Base-by-base conservation (phyloP, 2,888 invertebrate genomes). In the Pterobdella sp. region DNA sequence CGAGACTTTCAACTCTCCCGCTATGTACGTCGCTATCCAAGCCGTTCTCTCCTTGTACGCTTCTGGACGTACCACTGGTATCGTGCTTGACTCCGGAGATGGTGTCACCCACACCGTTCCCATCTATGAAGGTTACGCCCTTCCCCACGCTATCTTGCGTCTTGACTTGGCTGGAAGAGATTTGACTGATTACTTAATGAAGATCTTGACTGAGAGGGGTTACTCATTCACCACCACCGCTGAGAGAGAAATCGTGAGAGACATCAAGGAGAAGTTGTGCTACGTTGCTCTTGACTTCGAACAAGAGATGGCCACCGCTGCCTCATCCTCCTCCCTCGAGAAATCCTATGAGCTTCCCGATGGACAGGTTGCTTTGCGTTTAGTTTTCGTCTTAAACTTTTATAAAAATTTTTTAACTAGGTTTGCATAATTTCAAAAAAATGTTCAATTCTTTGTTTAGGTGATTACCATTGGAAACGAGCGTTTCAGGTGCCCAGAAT, bases 161-260 rank as follows among this genome's bases (percentile, higher is more conserved):
- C 87, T 94, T 87, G 93, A 94, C 87, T 89, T 94, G 89, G 93
- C 93, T 83, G 94, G 93, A 83, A 91, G 94, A 83, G 93, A 94
- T 87, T 89, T 94, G 86, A 94, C 93, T 86, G 93, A 94, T 87
- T 94, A 94, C 88, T 88, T 94, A 87, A 93, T 93, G 93, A 93
- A 93, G 88, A 93, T 75, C 81, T 81, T 87, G 76, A 86, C 76
- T 10, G 85, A 86, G 77, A 80, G 85, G 73, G 86, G 85, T 74
- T 85, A 85, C 80, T 80, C 81, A 72, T 86, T 86, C 82, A 85
- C 85, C 74, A 87, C 86, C 75, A 85, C 85, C 18, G 82, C 82
- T 75, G 79, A 80, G 76, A 76, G 79, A 52, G 80, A 80, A 74
- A 81, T 81, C 68, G 80, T 79, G n/a, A 89, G 93, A 80, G 93